A percentile compares a stretch with the other conserved stretches of the same genome.
phyloP scores from a whole-genome alignment of 2,797 vertebrate species.

The Merluccius polli region DNA sequence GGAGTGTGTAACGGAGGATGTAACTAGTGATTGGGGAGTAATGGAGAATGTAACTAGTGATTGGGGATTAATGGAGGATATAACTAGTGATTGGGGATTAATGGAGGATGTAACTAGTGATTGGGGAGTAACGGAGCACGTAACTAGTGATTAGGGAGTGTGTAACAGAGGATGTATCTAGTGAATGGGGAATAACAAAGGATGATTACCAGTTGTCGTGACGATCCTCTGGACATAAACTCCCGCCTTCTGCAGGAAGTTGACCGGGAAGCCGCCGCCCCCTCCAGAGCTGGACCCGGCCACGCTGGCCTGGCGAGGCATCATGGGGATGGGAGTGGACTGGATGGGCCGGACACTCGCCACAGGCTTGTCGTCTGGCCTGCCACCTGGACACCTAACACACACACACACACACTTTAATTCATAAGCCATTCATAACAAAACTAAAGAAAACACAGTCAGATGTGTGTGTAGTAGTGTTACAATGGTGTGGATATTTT shows the following conservation, averaged over 20 bases:
- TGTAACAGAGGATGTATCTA: background rate
- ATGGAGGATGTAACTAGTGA: background rate
- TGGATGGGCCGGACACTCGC: constrained; percentile 96
- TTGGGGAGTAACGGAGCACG: background rate
- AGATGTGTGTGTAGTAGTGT: background rate
- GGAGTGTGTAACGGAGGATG: too few species aligned
- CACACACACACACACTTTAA: constrained; percentile 1
- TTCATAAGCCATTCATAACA: background rate
- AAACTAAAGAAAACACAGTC: background rate
- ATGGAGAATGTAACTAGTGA: too few species aligned
- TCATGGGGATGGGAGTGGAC: constrained; percentile 98
- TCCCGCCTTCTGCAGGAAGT: constrained; percentile 93
- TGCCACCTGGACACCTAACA: constrained; percentile 81
- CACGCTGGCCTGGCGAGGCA: constrained; percentile 89
- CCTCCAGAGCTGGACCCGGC: constrained; percentile 80
- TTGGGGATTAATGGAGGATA: too few species aligned
- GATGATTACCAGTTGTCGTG: constrained; percentile 86
- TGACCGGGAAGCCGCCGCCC: constrained; percentile 87
- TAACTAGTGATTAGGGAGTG: background rate
- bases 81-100: too few species aligned
- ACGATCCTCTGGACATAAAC: constrained; percentile 96
- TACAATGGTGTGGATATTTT: background rate
- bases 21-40: too few species aligned
- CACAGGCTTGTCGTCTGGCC: constrained; percentile 92
- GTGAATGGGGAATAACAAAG: background rate